Evolutionary conservation across 1,140 invertebrate genomes (phyloP), one percentile per base, ranked within the genome.

Genomic region (Cecropterus lyciades): DNA sequence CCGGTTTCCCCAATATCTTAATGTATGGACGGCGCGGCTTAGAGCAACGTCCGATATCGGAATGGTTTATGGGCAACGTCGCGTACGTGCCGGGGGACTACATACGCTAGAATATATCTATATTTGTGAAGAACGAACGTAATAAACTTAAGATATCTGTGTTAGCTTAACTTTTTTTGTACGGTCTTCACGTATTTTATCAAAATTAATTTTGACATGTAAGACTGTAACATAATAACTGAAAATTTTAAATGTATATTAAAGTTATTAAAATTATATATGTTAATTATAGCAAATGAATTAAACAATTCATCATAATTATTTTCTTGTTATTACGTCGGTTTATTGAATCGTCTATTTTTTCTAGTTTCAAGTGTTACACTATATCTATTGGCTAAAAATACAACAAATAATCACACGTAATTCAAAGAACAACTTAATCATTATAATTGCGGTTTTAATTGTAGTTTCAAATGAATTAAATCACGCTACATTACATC

Each of bases 21-120:
- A 43, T 43, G 40, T 33, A 33, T 33, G 65, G 69, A 73, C 68
- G 63, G 63, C 64, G 69, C 70, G 72, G 76, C 67, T 75, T 67
- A 73, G 63, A 57, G 69, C 77, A 75, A 77, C 78, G 73, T 77
- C 75, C 78, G 81, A 85, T 85, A 84, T 79, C 77, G 62, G 75
- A 72, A 77, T 84, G 75, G 75, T 87, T 87, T 87, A 85, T 84
- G 72, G 79, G 72, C 75, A 72, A 73, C 79, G 80, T 70, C 74
- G 55, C 68, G 75, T 72, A 84, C 84, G 81, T 87, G 84, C 72
- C 64, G 42, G 65, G 65, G 59, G 75, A 8, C 3, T 69, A 3
- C 7, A 1, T 40, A 9, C 8, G 1, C 37, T 9, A 10, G 13
- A 43, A 43, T n/a, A n/a, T n/a, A 43, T 43, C n/a, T 14, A 13